Conservation (phyloP, 2,797 vertebrate genomes). For the Leptoclinus maculatus region DNA sequence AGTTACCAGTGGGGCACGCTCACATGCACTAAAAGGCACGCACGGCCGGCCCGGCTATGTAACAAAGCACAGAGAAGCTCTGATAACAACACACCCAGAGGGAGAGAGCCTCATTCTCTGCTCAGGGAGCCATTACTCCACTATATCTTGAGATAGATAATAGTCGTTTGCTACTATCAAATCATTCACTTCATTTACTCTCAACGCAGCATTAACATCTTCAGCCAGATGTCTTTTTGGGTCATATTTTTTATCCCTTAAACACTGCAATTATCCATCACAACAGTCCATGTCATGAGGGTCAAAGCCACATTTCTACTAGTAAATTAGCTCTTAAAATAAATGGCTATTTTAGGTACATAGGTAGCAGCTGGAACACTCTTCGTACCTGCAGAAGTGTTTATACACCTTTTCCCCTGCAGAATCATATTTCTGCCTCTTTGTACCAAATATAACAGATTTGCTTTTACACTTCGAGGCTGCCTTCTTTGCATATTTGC, state of each 20-base stretch:
- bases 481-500: constrained; percentile 17
- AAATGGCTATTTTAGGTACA: not conserved
- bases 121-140: not conserved
- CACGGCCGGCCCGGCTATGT: no score
- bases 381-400: not conserved
- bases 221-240: not conserved
- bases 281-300: not conserved
- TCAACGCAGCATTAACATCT: not conserved
- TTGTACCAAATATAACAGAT: constrained; percentile 3
- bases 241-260: not conserved
- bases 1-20: not conserved
- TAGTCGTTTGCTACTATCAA: not conserved
- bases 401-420: not conserved
- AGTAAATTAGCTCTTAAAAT: not conserved
- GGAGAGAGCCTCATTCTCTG: not conserved
- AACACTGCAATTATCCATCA: not conserved
- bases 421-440: not conserved
- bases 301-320: not conserved
- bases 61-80: not conserved
- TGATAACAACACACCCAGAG: not conserved
- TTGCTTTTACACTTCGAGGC: not conserved
- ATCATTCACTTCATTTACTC: not conserved
- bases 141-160: not conserved
- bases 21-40: not conserved
- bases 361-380: not conserved